Percentiles rank a stretch among this genome's conserved stretches.
These are phyloP conservation scores for Nipponacmea schrenckii DNA, from an alignment of 2,888 invertebrate species.

Conservation along the genomic window DNA sequence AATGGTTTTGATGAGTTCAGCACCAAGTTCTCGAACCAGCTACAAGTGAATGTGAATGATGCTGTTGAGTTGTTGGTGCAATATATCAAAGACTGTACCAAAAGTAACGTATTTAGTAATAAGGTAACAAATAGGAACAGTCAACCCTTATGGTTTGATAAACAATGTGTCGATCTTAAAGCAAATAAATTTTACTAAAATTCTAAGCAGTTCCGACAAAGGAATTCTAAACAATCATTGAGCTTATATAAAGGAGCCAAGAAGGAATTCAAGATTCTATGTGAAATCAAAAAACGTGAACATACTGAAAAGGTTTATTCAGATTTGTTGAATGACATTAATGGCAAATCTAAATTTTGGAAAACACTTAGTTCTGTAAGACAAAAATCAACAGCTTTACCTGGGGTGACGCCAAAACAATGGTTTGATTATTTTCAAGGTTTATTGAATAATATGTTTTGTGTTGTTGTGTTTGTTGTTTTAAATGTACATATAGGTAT, in stretches of 20 bases:
- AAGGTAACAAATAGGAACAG: not conserved
- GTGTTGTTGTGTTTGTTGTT: too few species aligned
- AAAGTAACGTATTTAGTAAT: not conserved
- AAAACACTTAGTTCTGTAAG: not conserved
- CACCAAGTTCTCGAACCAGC: not conserved
- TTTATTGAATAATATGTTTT: not conserved
- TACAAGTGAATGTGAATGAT: not conserved
- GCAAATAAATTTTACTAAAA: not conserved
- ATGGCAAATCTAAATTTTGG: not conserved
- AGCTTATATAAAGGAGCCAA: not conserved
- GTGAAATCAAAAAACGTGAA: not conserved
- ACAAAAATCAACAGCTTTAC: not conserved
- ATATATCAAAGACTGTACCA: not conserved
- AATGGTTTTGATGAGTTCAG: too few species aligned
- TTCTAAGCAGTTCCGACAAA: not conserved
- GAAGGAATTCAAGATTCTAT: not conserved
- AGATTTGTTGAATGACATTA: not conserved
- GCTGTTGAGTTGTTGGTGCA: not conserved
- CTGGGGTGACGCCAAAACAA: not conserved
- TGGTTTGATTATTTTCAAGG: not conserved
- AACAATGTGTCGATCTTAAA: not conserved
- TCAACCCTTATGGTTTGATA: not conserved
- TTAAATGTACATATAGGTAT: too few species aligned
- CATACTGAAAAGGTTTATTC: conserved; percentile 3
- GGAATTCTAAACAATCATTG: not conserved